phyloP scores from a whole-genome alignment of 1,140 invertebrate species.

The Drosophila varians region DNA sequence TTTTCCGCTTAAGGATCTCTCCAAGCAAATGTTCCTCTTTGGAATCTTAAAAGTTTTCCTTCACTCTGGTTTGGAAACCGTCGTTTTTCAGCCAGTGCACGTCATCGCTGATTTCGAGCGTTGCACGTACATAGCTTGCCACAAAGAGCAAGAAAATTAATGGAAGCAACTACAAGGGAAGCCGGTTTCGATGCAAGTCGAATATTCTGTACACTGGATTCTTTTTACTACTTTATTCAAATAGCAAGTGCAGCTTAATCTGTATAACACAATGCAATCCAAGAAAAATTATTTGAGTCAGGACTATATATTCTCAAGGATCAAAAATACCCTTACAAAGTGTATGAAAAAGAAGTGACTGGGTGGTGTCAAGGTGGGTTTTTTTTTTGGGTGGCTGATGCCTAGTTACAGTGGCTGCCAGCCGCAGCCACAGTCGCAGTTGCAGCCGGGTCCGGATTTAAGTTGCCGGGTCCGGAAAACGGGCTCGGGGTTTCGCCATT shows the following conservation, averaged over 20 bases:
- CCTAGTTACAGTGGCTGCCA: constrained; percentile 62
- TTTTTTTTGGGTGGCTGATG: constrained; percentile 16
- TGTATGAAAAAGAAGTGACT: neutral
- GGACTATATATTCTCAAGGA: neutral
- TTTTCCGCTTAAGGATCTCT: neutral
- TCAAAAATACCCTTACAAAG: neutral
- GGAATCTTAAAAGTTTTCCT: constrained; percentile 14
- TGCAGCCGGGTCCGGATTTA: constrained; percentile 9
- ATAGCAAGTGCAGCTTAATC: no score
- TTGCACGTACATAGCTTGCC: constrained; percentile 55
- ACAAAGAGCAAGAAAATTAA: constrained; percentile 46
- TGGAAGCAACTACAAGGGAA: constrained; percentile 11
- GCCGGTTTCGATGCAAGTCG: neutral
- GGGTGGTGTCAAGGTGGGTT: neutral
- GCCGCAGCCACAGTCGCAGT: constrained; percentile 21
- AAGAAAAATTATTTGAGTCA: no score
- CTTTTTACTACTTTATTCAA: no score
- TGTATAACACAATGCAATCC: no score
- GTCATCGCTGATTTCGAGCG: constrained; percentile 45
- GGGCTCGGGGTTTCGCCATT: constrained; percentile 22
- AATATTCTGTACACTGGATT: neutral
- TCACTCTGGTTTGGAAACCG: constrained; percentile 4
- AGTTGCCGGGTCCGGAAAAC: constrained; percentile 6
- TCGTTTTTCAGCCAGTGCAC: constrained; percentile 39
- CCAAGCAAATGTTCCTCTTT: neutral